phyloP scores from a whole-genome alignment of 2,797 vertebrate genomes.

The Cuculus canorus region DNA sequence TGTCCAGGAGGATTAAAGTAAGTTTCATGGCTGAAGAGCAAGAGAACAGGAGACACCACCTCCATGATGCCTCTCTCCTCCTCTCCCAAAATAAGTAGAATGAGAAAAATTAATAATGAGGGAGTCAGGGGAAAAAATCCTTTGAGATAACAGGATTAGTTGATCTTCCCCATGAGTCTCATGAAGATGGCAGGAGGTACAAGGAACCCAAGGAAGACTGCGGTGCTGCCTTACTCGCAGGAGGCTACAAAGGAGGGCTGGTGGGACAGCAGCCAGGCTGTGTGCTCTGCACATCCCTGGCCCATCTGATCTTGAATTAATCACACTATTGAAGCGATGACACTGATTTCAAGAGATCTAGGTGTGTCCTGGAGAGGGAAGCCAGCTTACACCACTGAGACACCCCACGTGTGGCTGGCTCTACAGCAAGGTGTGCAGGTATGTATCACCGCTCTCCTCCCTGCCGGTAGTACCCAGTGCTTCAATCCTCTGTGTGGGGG shows the following conservation, averaged over 20 bases:
- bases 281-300: background rate
- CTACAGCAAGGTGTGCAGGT: background rate
- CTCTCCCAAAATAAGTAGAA: background rate
- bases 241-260: background rate
- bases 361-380: background rate
- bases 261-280: background rate
- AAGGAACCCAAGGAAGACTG: background rate
- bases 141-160: background rate
- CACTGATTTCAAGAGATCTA: background rate
- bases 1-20: background rate
- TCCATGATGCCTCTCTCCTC: background rate
- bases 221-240: background rate
- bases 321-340: background rate
- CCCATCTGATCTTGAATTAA: background rate
- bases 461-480: background rate
- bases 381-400: background rate
- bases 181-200: background rate
- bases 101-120: background rate
- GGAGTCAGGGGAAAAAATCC: background rate
- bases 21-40: background rate
- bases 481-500: background rate
- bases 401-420: rapidly evolving
- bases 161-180: background rate
- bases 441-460: background rate
- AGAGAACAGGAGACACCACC: background rate